A percentile compares a stretch with the other conserved stretches of the same genome.
These are phyloP conservation scores for Trichopria drosophilae DNA, from an alignment of 2,888 invertebrate genomes.

Conservation along the genomic window DNA sequence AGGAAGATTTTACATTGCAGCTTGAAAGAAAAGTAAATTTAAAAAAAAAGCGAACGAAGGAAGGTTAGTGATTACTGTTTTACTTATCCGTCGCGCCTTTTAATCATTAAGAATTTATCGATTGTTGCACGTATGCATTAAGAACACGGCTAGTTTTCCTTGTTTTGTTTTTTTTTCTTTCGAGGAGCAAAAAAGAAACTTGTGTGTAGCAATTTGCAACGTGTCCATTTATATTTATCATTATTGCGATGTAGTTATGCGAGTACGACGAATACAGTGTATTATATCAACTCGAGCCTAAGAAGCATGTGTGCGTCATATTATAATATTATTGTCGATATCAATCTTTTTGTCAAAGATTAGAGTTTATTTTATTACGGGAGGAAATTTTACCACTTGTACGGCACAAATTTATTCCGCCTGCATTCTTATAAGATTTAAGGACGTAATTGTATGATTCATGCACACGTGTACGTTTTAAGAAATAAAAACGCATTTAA, in stretches of 20 bases:
- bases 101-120: constrained; percentile 28
- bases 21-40: background rate
- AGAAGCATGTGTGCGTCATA: background rate
- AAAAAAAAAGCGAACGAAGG: constrained; percentile 1
- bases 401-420: constrained; percentile 30
- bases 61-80: constrained; percentile 24
- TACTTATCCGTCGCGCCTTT: constrained; percentile 13
- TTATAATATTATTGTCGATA: constrained; percentile 14
- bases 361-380: constrained; percentile 54
- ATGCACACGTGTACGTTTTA: constrained; percentile 28
- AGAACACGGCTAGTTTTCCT: too few species aligned
- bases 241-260: constrained; percentile 29
- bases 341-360: constrained; percentile 50
- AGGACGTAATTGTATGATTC: constrained; percentile 27
- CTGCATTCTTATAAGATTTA: constrained; percentile 22
- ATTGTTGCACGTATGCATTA: constrained; percentile 36
- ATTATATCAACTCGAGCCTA: background rate
- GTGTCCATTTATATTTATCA: constrained; percentile 38
- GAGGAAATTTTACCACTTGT: constrained; percentile 41
- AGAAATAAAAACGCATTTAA: constrained; percentile 27
- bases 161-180: too few species aligned
- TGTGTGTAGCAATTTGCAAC: too few species aligned
- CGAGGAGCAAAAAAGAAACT: too few species aligned
- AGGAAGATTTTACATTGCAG: background rate
- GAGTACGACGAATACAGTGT: constrained; percentile 26